Evolutionary conservation across 2,797 vertebrate species (phyloP).

Genomic region (Hypotaenidia philippensis): DNA sequence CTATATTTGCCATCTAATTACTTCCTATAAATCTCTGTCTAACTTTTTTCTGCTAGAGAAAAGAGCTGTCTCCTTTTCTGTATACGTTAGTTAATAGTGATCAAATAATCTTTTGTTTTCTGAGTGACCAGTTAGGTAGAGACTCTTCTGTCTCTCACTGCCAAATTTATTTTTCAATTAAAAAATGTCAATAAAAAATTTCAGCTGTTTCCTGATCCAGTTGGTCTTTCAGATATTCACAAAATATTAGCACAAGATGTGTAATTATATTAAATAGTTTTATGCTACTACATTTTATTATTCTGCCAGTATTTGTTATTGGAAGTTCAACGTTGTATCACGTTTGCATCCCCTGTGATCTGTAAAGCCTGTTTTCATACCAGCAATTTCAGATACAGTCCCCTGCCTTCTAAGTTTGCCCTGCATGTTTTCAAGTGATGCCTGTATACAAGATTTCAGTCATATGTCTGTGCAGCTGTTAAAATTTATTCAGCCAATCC

Average conservation of each 20-base stretch:
- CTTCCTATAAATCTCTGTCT: background rate
- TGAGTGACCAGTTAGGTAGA: background rate
- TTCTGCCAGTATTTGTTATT: background rate
- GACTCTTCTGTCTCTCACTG: background rate
- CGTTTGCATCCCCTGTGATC: background rate
- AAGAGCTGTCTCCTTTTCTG: background rate
- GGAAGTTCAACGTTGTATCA: background rate
- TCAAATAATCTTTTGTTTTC: background rate
- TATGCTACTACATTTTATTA: background rate
- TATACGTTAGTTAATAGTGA: background rate
- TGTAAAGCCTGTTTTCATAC: background rate
- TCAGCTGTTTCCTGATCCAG: background rate
- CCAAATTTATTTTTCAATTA: background rate
- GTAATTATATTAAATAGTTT: background rate
- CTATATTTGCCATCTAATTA: background rate
- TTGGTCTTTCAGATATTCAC: conserved; percentile 1
- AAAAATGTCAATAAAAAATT: too few species aligned
- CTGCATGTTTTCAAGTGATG: rapidly evolving
- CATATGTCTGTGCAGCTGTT: rapidly evolving
- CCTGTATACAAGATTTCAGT: background rate
- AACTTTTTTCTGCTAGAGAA: background rate
- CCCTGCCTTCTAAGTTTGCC: background rate
- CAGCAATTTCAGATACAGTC: background rate
- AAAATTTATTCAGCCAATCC: background rate
- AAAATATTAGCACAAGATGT: background rate